These are phyloP conservation scores for Acleris literana DNA, from an alignment of 2,888 invertebrate species.

Conservation along the genomic window DNA sequence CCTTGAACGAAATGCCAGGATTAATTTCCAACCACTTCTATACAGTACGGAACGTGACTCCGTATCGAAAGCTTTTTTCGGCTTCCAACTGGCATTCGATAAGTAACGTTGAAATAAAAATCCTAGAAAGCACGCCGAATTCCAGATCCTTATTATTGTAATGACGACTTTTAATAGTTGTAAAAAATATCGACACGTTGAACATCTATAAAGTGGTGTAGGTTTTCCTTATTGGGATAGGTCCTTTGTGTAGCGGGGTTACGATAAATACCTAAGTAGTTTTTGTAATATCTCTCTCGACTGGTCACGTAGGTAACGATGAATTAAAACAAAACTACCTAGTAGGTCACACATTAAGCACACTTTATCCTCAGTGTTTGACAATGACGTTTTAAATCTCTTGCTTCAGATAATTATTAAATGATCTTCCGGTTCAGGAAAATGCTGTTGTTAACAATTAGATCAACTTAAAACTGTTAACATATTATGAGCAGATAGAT, in stretches of 20 bases:
- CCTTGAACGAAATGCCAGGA: conserved; percentile 73
- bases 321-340: no score
- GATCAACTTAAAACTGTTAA: no score
- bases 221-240: conserved; percentile 29
- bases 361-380: no score
- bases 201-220: conserved; percentile 63
- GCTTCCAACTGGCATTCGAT: conserved; percentile 59
- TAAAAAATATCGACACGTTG: conserved; percentile 62
- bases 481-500: no score
- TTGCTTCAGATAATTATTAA: no score
- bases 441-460: no score
- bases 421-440: no score
- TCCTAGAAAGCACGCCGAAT: conserved; percentile 71
- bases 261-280: neutral
- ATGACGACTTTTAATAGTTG: conserved; percentile 68
- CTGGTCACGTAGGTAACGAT: no score
- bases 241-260: neutral
- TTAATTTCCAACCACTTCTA: conserved; percentile 67
- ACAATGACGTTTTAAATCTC: no score
- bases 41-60: conserved; percentile 57
- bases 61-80: conserved; percentile 74
- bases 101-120: conserved; percentile 72
- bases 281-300: neutral
- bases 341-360: no score
- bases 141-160: conserved; percentile 72